Evolutionary conservation across 2,797 vertebrate genomes (phyloP).

Genomic region (Columba guinea): DNA sequence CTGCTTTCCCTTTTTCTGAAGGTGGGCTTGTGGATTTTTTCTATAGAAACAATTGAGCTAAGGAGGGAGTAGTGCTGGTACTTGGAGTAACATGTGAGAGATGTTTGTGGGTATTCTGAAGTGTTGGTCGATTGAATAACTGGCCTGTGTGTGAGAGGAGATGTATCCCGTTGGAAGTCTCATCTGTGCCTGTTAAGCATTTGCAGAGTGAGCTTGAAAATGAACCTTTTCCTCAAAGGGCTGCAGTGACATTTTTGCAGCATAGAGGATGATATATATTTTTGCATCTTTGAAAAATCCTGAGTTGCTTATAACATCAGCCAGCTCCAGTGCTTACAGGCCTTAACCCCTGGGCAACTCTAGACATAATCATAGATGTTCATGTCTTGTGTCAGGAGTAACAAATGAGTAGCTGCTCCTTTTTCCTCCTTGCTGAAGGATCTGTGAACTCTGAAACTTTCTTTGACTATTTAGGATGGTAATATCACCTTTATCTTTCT

Average conservation of each 20-base stretch:
- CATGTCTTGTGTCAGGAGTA: background rate
- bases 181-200: accelerated
- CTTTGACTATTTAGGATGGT: background rate
- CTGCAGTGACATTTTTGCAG: background rate
- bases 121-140: background rate
- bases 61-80: background rate
- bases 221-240: background rate
- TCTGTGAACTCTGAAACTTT: background rate
- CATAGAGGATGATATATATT: background rate
- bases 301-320: background rate
- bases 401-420: background rate
- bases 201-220: background rate
- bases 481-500: background rate
- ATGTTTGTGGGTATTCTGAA: background rate
- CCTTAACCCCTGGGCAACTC: background rate
- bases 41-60: background rate
- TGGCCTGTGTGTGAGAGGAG: background rate
- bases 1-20: background rate
- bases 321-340: background rate
- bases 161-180: background rate
- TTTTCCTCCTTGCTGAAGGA: background rate
- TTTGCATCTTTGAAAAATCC: no score
- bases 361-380: background rate
- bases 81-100: background rate
- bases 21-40: background rate